Evolutionary conservation across 2,113 vertebrate species (phyloP).

Genomic region (Burhinus bistriatus): DNA sequence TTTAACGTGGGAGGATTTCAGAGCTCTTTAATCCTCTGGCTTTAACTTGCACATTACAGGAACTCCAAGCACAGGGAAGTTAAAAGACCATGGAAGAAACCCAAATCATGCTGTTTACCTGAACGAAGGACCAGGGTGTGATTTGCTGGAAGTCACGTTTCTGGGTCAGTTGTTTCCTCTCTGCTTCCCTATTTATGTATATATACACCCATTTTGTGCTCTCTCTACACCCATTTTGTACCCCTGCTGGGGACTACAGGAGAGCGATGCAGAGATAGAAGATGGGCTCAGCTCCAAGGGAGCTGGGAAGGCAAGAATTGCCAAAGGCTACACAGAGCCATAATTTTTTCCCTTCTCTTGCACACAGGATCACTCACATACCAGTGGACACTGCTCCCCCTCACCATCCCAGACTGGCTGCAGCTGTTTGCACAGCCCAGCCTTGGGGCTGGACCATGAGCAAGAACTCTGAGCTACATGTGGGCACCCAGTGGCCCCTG

Average conservation of each 20-base stretch:
- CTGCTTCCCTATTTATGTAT: background rate
- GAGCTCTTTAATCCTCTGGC: background rate
- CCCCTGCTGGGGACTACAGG: background rate
- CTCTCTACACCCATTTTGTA: no score
- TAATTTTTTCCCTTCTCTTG: background rate
- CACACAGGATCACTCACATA: background rate
- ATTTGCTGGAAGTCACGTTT: background rate
- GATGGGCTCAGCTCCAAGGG: background rate
- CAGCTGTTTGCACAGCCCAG: background rate
- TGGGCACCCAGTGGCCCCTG: rapidly evolving
- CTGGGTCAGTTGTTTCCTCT: background rate
- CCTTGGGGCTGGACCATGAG: background rate
- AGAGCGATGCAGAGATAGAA: rapidly evolving
- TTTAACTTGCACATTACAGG: background rate
- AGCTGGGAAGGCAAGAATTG: background rate
- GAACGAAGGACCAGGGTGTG: background rate
- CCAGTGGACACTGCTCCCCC: background rate
- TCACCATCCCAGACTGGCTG: background rate
- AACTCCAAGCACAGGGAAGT: background rate
- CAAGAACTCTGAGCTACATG: background rate
- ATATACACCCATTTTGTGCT: background rate
- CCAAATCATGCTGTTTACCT: rapidly evolving
- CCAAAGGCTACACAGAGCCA: background rate
- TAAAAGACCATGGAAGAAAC: background rate
- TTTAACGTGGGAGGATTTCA: background rate